Evolutionary conservation across 2,113 vertebrate species (phyloP).

Genomic region (Mesoclemmys tuberculata): DNA sequence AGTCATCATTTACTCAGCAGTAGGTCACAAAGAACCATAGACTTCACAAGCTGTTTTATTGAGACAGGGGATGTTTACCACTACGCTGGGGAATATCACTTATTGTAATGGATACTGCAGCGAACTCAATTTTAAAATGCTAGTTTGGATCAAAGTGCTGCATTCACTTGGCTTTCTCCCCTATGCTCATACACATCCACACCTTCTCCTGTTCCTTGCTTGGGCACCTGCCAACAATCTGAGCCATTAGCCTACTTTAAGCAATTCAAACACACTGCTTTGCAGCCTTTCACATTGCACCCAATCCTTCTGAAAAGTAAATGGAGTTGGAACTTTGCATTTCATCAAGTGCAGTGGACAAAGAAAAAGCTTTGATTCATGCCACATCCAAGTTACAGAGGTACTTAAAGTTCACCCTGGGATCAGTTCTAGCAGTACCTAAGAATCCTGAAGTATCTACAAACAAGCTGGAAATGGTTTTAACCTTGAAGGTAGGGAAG

Average conservation of each 20-base stretch:
- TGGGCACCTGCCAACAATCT: background rate
- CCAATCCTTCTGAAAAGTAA: fast-evolving
- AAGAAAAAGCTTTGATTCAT: background rate
- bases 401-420: background rate
- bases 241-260: background rate
- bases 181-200: fast-evolving
- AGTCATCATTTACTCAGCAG: background rate
- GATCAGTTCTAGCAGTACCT: background rate
- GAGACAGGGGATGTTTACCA: background rate
- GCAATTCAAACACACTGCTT: background rate
- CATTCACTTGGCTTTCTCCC: background rate
- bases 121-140: background rate
- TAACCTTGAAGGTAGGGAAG: background rate
- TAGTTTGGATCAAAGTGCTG: background rate
- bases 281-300: background rate
- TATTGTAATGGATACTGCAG: background rate
- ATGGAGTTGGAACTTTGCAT: background rate
- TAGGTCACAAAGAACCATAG: background rate
- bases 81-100: background rate
- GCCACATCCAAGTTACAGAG: background rate
- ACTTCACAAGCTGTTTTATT: background rate
- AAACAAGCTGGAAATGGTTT: background rate
- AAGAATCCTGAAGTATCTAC: background rate
- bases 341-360: background rate
- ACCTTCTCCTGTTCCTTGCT: background rate